Evolutionary conservation across 1,140 invertebrate genomes (phyloP).

Genomic region (Samia ricini): DNA sequence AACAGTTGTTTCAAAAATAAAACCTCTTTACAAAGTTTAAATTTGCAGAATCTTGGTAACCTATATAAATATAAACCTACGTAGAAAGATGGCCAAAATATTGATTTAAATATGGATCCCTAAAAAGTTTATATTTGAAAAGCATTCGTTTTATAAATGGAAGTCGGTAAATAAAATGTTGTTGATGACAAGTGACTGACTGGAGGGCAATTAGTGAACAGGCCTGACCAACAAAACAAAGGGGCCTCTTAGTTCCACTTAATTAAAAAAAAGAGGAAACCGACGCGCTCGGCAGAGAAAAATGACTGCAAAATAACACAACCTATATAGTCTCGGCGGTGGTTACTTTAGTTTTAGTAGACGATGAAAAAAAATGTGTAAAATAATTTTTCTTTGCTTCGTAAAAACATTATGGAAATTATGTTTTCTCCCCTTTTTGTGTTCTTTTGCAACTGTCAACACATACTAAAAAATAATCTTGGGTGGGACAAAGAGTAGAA

Average conservation of each 20-base stretch:
- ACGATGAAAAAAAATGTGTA: not conserved
- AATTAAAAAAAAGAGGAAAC: slow-evolving; percentile 60
- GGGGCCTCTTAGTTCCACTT: slow-evolving; percentile 62
- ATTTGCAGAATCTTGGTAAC: too few species aligned
- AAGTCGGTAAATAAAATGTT: slow-evolving; percentile 55
- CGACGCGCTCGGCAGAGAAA: slow-evolving; percentile 32
- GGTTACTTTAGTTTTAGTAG: not conserved
- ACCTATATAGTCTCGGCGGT: not conserved
- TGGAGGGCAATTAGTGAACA: slow-evolving; percentile 56
- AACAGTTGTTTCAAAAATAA: too few species aligned
- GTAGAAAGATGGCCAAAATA: too few species aligned
- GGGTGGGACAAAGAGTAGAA: too few species aligned
- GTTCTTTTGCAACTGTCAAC: not conserved
- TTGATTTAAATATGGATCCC: too few species aligned
- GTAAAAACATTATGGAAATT: not conserved
- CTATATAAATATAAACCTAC: too few species aligned
- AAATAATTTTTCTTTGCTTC: not conserved
- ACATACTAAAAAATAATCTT: not conserved
- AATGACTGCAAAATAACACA: slow-evolving; percentile 34
- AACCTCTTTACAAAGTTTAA: too few species aligned
- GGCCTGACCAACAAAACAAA: slow-evolving; percentile 40
- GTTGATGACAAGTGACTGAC: slow-evolving; percentile 61
- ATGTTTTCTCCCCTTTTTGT: not conserved
- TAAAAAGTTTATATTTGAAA: too few species aligned
- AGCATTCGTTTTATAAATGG: slow-evolving; percentile 45